A percentile compares a stretch with the other conserved stretches of the same genome.
phyloP scores from a whole-genome alignment of 1,140 invertebrate species.

The Euwallacea fornicatus region DNA sequence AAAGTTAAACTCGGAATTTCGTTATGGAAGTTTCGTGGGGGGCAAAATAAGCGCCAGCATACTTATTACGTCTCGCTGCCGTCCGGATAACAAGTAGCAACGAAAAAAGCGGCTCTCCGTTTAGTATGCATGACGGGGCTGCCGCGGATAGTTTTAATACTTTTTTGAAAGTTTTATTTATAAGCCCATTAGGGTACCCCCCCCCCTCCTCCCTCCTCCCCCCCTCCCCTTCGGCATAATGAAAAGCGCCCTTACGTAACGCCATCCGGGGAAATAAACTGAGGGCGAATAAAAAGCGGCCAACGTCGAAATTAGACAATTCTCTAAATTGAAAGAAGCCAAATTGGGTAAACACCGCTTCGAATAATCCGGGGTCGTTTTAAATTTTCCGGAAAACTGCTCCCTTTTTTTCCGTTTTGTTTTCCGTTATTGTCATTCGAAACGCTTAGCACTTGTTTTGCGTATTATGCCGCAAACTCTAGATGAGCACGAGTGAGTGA shows the following conservation, averaged over 20 bases:
- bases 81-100: constrained; percentile 9
- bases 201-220: too few species aligned
- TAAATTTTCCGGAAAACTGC: constrained; percentile 4
- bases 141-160: too few species aligned
- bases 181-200: too few species aligned
- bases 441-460: too few species aligned
- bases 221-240: too few species aligned
- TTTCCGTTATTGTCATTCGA: too few species aligned
- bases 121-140: constrained; percentile 6
- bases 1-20: constrained; percentile 9
- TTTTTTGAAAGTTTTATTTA: too few species aligned
- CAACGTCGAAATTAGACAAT: constrained; percentile 13
- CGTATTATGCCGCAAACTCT: too few species aligned
- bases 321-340: constrained; percentile 14
- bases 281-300: neutral
- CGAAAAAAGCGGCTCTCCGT: constrained; percentile 1
- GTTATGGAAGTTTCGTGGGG: neutral
- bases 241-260: too few species aligned
- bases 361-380: constrained; percentile 11
- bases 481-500: too few species aligned
- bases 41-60: constrained; percentile 5
- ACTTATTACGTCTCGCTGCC: constrained; percentile 9
- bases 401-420: neutral
- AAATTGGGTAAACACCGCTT: constrained; percentile 9
- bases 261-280: too few species aligned